Evolutionary conservation across 2,888 invertebrate genomes (phyloP).

Genomic region (Lingula anatina): DNA sequence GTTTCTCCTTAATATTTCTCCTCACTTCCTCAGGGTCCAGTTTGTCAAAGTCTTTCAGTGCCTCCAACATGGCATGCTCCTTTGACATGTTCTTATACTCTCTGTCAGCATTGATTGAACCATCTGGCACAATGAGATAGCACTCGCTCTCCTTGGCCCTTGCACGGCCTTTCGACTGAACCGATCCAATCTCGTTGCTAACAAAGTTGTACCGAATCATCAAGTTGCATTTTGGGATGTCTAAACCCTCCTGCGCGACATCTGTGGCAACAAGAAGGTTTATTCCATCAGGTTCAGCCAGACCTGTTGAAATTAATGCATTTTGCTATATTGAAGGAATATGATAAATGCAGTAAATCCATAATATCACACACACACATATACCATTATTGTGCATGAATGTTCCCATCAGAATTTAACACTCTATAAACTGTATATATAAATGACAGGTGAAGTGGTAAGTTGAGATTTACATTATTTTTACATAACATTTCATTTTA

Average conservation of each 20-base stretch:
- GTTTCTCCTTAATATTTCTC: neutral
- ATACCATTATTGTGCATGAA: too few relatives aligned
- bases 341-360: too few relatives aligned
- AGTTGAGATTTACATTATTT: too few relatives aligned
- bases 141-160: slow-evolving; percentile 11
- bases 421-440: too few relatives aligned
- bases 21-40: neutral
- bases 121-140: slow-evolving; percentile 8
- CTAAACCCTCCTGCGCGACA: slow-evolving; percentile 16
- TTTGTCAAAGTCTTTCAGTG: slow-evolving; percentile 5
- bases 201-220: slow-evolving; percentile 17
- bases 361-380: too few relatives aligned
- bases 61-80: slow-evolving; percentile 10
- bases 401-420: too few relatives aligned
- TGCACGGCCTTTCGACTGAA: slow-evolving; percentile 12
- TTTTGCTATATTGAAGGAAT: too few relatives aligned
- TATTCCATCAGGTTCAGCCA: neutral
- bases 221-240: slow-evolving; percentile 15
- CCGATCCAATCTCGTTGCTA: slow-evolving; percentile 13
- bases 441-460: too few relatives aligned
- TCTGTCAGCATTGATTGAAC: slow-evolving; percentile 5
- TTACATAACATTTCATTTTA: too few relatives aligned
- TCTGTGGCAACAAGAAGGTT: slow-evolving; percentile 16
- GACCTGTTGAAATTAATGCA: too few relatives aligned
- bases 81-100: slow-evolving; percentile 8